Percentiles rank a stretch among this genome's conserved stretches.
These are phyloP conservation scores for Tachuris rubrigastra DNA, from an alignment of 2,113 vertebrate species.

Conservation along the genomic window DNA sequence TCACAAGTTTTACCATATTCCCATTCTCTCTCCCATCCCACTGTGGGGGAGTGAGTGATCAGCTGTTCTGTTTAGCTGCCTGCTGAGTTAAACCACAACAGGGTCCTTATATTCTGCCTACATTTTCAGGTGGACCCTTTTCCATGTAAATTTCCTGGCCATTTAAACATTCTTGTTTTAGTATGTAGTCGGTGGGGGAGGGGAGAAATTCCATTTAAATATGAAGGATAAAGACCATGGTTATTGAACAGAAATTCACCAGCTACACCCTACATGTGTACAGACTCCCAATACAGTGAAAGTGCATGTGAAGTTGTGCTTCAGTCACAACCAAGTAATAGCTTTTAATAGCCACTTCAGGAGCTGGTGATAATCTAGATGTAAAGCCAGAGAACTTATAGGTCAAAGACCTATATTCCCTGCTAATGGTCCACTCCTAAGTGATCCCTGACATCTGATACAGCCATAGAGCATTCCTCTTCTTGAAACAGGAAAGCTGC, in stretches of 20 bases:
- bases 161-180: background rate
- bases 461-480: accelerated
- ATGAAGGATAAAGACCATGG: background rate
- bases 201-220: background rate
- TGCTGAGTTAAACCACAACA: background rate
- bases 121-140: background rate
- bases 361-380: background rate
- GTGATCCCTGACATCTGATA: background rate
- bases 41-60: background rate
- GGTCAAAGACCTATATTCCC: background rate
- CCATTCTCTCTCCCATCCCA: background rate
- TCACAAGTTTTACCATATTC: background rate
- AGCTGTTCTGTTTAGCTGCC: background rate
- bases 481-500: background rate
- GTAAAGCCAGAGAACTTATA: background rate
- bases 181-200: accelerated
- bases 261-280: background rate
- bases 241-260: background rate
- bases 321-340: background rate
- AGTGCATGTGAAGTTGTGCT: background rate
- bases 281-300: background rate
- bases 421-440: background rate
- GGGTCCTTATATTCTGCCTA: background rate
- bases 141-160: background rate
- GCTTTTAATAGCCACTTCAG: background rate